Base-by-base conservation (phyloP, 2,797 vertebrate species). In the Leptatherina wallacei region DNA sequence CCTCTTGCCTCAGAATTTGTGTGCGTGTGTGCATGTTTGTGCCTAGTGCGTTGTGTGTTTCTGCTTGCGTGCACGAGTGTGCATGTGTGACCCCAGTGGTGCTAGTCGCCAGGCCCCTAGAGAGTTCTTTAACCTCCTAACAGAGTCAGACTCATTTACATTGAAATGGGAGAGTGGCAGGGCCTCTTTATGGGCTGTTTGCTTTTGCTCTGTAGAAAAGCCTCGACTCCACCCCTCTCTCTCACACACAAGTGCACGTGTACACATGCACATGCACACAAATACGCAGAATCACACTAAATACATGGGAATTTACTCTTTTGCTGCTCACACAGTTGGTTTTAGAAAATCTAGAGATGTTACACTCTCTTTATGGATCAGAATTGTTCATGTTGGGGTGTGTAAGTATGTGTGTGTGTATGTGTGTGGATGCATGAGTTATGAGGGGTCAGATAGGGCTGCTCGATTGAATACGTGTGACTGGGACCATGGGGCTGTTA, bases 141-240 rank as follows among this genome's bases (percentile, higher is more conserved):
- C 91, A 96, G 92, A 95, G 93, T 94, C 89, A 92, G 91, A 90
- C 93, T 92, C 85, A 95, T 95, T 96, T 95, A 94, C 93, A 95
- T 95, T 93, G 94, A 94, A 95, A 95, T 91, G 86, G 91, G 86
- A 94, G 93, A 95, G 27, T 92, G 92, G 91, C 88, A 91, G 88
- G 81, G 82, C 90, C 92, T 84, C 90, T 95, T 95, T 95, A 91
- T 90, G 80, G 90, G 87, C 89, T 95, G 93, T 90, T 92, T 91
- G 92, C 92, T 94, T 93, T 93, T 38, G 88, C 90, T 88, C 66
- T 71, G 92, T 84, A 87, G 87, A 93, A 92, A 82, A 92, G 85
- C 78, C 68, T 84, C 75, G 86, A 84, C 89, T 75, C 85, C 87
- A 84, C 90, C 85, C 82, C 86, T 72, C 72, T 63, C 81, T 82